A percentile compares a stretch with the other conserved stretches of the same genome.
Evolutionary conservation across 2,113 vertebrate species (phyloP).

Genomic region (Alethe diademata): DNA sequence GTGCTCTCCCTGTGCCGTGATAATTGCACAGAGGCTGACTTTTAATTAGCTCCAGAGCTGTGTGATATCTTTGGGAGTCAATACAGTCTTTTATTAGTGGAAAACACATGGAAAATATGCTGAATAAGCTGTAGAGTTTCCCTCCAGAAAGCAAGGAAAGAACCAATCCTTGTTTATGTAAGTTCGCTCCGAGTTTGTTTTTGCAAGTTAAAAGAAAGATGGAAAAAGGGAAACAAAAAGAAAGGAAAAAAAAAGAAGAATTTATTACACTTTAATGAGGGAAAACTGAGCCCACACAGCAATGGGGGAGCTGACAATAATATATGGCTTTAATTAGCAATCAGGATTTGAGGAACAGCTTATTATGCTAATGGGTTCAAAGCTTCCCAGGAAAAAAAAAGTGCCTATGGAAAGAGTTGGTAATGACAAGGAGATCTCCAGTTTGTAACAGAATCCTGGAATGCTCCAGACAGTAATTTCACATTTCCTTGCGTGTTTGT

Average conservation of each 20-base stretch:
- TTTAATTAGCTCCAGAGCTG: conserved; percentile 29
- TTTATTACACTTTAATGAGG: conserved; percentile 63
- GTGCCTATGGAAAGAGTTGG: conserved; percentile 41
- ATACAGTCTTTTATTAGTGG: not conserved
- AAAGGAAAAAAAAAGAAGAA: not conserved
- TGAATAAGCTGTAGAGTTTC: not conserved
- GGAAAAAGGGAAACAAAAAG: not conserved
- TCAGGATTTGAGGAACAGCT: conserved; percentile 59
- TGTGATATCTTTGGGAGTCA: not conserved
- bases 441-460: conserved; percentile 39
- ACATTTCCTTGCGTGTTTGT: conserved; percentile 1
- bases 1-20: not conserved
- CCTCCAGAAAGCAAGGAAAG: not conserved
- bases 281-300: conserved; percentile 22
- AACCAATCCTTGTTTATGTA: not conserved
- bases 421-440: conserved; percentile 52
- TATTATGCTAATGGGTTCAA: conserved; percentile 56
- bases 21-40: not conserved
- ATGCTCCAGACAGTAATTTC: conserved; percentile 50
- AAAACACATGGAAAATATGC: not conserved
- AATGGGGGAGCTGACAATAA: conserved; percentile 57
- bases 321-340: conserved; percentile 68
- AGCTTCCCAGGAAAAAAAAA: conserved; percentile 39
- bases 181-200: conserved; percentile 3
- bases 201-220: not conserved